These are phyloP conservation scores for Molossus molossus DNA, from an alignment of 2,797 vertebrate genomes.

Conservation along the genomic window DNA sequence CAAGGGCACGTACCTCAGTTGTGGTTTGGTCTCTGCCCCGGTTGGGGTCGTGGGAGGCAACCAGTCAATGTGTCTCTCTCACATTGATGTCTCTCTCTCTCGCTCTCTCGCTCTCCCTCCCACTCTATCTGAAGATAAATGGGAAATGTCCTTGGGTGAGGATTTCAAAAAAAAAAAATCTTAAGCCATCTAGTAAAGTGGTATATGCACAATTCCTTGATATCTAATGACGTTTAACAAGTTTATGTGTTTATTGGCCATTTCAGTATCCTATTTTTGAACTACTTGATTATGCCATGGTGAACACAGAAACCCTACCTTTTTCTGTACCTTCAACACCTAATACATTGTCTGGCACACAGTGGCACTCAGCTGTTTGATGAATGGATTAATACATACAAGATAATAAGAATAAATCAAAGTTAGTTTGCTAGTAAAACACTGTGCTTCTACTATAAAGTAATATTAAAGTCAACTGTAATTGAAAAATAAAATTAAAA, in stretches of 20 bases:
- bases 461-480: neutral
- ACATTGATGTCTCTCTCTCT: no score
- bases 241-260: neutral
- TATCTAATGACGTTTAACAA: neutral
- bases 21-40: no score
- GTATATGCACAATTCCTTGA: neutral
- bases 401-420: neutral
- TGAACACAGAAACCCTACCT: neutral
- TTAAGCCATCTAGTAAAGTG: neutral
- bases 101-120: no score
- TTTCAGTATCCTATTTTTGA: neutral
- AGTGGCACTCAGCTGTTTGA: constrained; percentile 5
- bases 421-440: neutral
- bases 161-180: no score
- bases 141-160: no score
- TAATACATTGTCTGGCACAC: constrained; percentile 32
- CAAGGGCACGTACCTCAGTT: no score
- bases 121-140: no score
- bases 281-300: neutral
- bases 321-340: neutral
- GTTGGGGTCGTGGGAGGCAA: no score
- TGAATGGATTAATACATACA: neutral
- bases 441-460: neutral
- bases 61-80: no score
- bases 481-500: neutral